Evolutionary conservation across 2,888 invertebrate genomes (phyloP).

Genomic region (Phyllotreta striolata): DNA sequence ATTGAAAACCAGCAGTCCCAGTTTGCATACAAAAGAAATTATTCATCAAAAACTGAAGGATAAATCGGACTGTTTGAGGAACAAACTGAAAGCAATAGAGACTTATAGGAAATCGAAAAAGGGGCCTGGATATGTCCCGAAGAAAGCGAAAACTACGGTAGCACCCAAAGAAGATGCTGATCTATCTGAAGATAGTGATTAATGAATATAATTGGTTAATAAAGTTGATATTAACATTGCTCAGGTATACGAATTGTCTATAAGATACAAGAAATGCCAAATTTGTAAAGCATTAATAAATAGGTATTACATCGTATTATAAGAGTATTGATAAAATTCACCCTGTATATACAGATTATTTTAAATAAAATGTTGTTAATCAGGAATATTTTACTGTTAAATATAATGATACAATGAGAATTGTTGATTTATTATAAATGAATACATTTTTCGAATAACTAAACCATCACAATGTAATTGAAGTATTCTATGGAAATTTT

Average conservation of each 20-base stretch:
- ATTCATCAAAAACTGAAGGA: slow-evolving; percentile 80
- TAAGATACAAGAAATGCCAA: too few species aligned
- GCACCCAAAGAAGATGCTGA: slow-evolving; percentile 69
- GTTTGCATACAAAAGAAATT: slow-evolving; percentile 62
- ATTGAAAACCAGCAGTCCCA: slow-evolving; percentile 3
- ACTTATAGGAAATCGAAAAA: slow-evolving; percentile 72
- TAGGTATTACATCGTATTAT: too few species aligned
- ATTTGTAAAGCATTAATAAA: too few species aligned
- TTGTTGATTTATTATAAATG: too few species aligned
- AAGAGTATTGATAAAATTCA: too few species aligned
- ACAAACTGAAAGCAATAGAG: slow-evolving; percentile 79
- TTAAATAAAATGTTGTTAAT: too few species aligned
- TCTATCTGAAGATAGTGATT: slow-evolving; percentile 66
- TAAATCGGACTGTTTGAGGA: slow-evolving; percentile 69
- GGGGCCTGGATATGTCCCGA: slow-evolving; percentile 66
- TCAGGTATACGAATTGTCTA: neutral
- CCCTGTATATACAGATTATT: too few species aligned
- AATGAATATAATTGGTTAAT: slow-evolving; percentile 5
- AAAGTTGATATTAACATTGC: neutral
- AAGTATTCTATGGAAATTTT: too few species aligned
- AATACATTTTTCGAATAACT: too few species aligned
- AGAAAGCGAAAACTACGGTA: slow-evolving; percentile 59
- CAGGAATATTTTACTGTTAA: too few species aligned
- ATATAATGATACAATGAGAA: too few species aligned
- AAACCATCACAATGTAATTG: too few species aligned